These are phyloP conservation scores for Sipha maydis DNA, from an alignment of 2,888 invertebrate genomes.

Conservation along the genomic window DNA sequence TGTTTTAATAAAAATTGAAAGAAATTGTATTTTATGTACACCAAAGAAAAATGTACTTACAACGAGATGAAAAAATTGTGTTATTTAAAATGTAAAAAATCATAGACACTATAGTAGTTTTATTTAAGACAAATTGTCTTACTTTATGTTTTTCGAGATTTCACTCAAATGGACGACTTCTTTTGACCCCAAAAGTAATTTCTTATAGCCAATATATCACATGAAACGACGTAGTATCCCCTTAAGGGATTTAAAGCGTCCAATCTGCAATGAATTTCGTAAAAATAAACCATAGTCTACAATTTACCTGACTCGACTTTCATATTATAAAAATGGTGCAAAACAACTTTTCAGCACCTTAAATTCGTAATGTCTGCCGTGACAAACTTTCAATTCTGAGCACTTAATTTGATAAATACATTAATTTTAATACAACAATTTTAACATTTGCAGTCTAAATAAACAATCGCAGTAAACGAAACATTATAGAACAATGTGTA, in stretches of 20 bases:
- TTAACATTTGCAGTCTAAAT: no score
- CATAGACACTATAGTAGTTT: not conserved
- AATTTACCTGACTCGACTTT: conserved; percentile 30
- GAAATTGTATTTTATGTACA: no score
- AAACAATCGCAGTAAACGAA: no score
- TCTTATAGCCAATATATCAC: conserved; percentile 33
- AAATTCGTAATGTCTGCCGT: not conserved
- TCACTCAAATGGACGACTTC: conserved; percentile 12
- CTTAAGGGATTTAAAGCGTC: conserved; percentile 42
- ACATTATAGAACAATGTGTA: no score
- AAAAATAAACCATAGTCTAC: conserved; percentile 21
- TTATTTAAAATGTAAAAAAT: not conserved
- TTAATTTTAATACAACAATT: no score
- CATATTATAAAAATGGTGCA: no score
- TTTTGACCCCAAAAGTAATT: conserved; percentile 18
- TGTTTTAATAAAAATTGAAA: no score
- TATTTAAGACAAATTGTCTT: conserved; percentile 20
- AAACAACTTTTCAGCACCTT: conserved; percentile 5
- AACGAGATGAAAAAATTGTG: not conserved
- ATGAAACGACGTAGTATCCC: not conserved
- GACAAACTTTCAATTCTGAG: not conserved
- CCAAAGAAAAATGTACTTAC: not conserved
- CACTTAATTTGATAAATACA: no score
- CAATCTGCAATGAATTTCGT: conserved; percentile 28
- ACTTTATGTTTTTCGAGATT: conserved; percentile 31